Base-by-base conservation (phyloP, 2,888 invertebrate genomes). In the Cephus pulcher region DNA sequence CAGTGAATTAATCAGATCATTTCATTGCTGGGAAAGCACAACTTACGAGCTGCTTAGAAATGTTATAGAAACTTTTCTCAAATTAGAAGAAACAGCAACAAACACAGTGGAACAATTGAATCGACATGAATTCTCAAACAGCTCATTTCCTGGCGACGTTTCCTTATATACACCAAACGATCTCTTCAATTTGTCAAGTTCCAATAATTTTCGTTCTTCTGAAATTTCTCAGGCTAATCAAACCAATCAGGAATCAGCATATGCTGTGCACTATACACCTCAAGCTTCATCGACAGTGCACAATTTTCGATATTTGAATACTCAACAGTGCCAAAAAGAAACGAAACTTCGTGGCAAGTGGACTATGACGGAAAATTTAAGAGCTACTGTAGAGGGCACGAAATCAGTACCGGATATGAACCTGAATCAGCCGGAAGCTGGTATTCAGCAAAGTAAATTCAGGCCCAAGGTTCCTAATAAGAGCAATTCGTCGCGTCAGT, bases 71-170 rank as follows among this genome's bases (percentile, higher is more conserved):
- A 86, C 87, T 0, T 88, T 89, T 30, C 74, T 86, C 4, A 88
- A 86, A 56, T 81, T 90, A 4, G 88, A 88, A 3, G 83, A 85
- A n/a, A 34, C 34, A 23, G 33, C 33, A 12, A 33, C 74, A 4
- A 77, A 69, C 74, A 73, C 12, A 9, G 56, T 56, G 2, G 56
- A 56, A 9, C 56, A 56, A 23, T 56, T 56, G 23, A 56, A 56
- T 23, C 56, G 56, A 9, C 56, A 56, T 1, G 71, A 71, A 71
- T 33, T 71, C 12, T 71, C 71, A 33, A 32, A 34, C 32, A 78
- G 83, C 33, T 89, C 89, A 12, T 89, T 90, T 79, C 90, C 90
- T 32, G 90, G 90, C n/a, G 90, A 90, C 15, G 87, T 90, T 12
- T 88, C 89, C 4, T 83, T 89, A 23, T 90, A 90, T 78, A 85